phyloP scores from a whole-genome alignment of 2,888 invertebrate genomes.

The Lucinisca nassula region DNA sequence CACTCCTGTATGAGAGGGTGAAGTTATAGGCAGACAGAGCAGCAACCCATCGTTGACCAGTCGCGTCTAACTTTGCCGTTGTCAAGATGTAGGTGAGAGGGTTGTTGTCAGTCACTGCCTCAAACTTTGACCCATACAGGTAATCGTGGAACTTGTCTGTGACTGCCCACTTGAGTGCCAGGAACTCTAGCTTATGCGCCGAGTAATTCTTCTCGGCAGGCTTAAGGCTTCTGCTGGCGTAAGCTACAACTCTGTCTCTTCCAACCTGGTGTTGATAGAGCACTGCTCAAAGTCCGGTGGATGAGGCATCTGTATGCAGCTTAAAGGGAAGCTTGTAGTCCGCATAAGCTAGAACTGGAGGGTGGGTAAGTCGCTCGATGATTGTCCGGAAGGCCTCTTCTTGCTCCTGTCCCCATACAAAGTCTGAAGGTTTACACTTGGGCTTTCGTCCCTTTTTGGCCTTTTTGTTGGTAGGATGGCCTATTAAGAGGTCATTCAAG shows the following conservation, averaged over 20 bases:
- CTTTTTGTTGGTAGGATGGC: neutral
- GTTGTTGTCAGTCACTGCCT: neutral
- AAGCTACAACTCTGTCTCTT: neutral
- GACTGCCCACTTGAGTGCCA: constrained; percentile 4
- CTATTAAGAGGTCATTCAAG: too few relatives aligned
- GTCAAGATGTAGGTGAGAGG: neutral
- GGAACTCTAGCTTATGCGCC: neutral
- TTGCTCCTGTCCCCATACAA: neutral
- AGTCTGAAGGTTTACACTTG: neutral
- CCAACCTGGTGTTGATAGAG: neutral
- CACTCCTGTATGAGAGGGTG: neutral
- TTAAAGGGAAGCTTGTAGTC: neutral
- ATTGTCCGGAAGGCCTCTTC: neutral
- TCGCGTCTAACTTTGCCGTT: neutral
- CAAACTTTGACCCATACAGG: constrained; percentile 1
- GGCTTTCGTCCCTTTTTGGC: neutral
- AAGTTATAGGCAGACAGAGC: neutral
- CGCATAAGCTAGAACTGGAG: constrained; percentile 1
- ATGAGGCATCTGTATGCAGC: neutral
- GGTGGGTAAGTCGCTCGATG: neutral
- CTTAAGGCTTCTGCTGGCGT: constrained; percentile 4
- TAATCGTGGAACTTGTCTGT: constrained; percentile 4
- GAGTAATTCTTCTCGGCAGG: constrained; percentile 2
- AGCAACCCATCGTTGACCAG: neutral
- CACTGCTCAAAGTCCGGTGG: neutral